phyloP scores from a whole-genome alignment of 37 sponge, comb jelly and placozoan species.

The Spongia lamella region DNA sequence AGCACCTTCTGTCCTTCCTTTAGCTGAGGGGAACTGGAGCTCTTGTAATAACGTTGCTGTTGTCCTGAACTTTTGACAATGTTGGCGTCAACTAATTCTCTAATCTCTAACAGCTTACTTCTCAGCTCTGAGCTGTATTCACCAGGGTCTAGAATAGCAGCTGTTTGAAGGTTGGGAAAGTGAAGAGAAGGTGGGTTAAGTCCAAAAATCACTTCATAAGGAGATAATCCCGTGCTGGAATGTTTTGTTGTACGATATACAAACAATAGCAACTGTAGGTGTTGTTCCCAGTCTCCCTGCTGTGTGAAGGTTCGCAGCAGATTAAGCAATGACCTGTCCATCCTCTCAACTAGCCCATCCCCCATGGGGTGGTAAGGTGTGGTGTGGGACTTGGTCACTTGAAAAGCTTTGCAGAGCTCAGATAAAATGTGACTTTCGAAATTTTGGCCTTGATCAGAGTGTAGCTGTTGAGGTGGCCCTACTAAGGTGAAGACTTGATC shows the following conservation, averaged over 20 bases:
- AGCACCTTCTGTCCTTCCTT: too few species aligned
- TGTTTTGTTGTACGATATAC: background rate
- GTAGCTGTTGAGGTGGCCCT: slow-evolving; percentile 6
- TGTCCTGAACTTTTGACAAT: too few species aligned
- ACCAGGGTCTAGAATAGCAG: background rate
- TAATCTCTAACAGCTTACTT: background rate
- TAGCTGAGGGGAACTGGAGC: too few species aligned
- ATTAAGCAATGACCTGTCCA: slow-evolving; percentile 1
- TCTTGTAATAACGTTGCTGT: too few species aligned
- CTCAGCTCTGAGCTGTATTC: background rate
- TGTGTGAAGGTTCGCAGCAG: slow-evolving; percentile 3
- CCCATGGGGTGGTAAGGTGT: too few species aligned
- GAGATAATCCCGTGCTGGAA: background rate
- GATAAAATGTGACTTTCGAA: too few species aligned
- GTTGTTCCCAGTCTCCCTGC: slow-evolving; percentile 2
- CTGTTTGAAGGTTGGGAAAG: background rate
- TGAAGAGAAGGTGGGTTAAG: slow-evolving; percentile 6
- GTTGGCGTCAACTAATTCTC: slow-evolving; percentile 4
- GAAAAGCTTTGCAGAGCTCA: background rate
- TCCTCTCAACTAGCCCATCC: slow-evolving; percentile 11
- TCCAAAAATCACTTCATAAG: slow-evolving; percentile 15
- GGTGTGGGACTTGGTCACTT: too few species aligned
- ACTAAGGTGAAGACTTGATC: too few species aligned
- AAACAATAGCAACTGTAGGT: slow-evolving; percentile 10
- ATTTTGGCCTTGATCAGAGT: slow-evolving; percentile 6